Base-by-base conservation (phyloP, 2,113 vertebrate species). In the Bubalus kerabau region DNA sequence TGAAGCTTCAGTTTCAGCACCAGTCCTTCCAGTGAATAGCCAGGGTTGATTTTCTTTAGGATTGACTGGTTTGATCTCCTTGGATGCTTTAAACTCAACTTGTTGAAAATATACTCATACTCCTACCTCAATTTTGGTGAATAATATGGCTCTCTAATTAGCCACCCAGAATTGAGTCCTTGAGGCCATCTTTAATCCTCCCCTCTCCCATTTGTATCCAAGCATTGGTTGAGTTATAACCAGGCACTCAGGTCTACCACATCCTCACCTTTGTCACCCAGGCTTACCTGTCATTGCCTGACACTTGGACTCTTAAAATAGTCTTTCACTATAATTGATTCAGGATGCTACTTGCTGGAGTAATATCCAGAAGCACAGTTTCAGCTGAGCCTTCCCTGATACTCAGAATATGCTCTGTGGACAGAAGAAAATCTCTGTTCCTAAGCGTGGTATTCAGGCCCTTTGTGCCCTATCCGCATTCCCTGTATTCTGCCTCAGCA, bases 101-200 rank as follows among this genome's bases (percentile, higher is more conserved):
- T 57, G 15, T 84, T 90, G 24, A 62, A 43, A 82, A 56, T 40
- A 46, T 59, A 57, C 13, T 43, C 46, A 40, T 59, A 62, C 11
- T 43, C 36, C 9, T 50, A 15, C 43, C 23, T 60, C 17, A 13
- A 5, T 7, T 82, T 91, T 76, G 32, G 3, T 32, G 28, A 83
- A 2, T 57, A 50, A 5, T 19, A 3, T 6, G 43, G 62, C 15
- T 60, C 36, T 52, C 21, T 67, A 19, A 32, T 24, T 26, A 57
- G 36, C 24, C 26, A 3, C 52, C 12, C 43, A 90, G 43, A 52
- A 62, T 36, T 1, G 1, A 62, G 40, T 83, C 56, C 94, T 80
- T 0, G 10, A 26, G 5, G n/a, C 26, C 0, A 5, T 78, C 40
- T 60, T 87, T 23, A 6, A 1, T 43, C 26, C 48, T 81, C 3